Evolutionary conservation across 2,888 invertebrate species (phyloP), one percentile per base, ranked within the genome.

Genomic region (Eustalomyia histrio): DNA sequence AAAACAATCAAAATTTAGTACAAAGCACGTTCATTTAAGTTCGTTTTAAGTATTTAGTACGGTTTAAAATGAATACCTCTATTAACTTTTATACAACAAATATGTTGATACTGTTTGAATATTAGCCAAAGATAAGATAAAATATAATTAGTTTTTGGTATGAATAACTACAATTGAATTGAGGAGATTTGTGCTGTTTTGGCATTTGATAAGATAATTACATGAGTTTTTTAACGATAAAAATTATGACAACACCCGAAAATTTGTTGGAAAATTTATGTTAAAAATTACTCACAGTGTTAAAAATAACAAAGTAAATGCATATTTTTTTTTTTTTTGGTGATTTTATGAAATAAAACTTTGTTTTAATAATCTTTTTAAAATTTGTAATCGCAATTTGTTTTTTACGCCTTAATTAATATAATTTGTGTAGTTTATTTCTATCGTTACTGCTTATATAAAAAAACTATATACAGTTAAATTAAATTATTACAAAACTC

Each of bases 81-180:
- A n/a, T n/a, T 47, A 47, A 47, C 14, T 47, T 47, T 47, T 47
- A n/a, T 29, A 29, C 7, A 29, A 6, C 3, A 29, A 39, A 39
- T 5, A n/a, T 5, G 57, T 24, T 52, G 63, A 39, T 50, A 69
- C 24, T 65, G 57, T 71, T 72, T 78, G 60, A 16, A 21, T 65
- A 52, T 24, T 16, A 65, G 47, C 12, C 52, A 67, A 43, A 65
- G 76, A 76, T 76, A 78, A 78, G 76, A 72, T 71, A 78, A 50
- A 33, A 17, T 29, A 60, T n/a, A 43, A 33, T 58, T 29, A 29
- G 10, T 47, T 55, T 14, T 55, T 61, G 12, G 21, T 53, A 39
- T 33, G 39, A 50, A 9, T 55, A 69, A 69, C 55, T 64, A 63
- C 17, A n/a, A 29, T 57, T 67, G 57, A 67, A 67, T 35, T 65